Conservation (phyloP, 2,888 invertebrate species). For the Xestia xanthographa region DNA sequence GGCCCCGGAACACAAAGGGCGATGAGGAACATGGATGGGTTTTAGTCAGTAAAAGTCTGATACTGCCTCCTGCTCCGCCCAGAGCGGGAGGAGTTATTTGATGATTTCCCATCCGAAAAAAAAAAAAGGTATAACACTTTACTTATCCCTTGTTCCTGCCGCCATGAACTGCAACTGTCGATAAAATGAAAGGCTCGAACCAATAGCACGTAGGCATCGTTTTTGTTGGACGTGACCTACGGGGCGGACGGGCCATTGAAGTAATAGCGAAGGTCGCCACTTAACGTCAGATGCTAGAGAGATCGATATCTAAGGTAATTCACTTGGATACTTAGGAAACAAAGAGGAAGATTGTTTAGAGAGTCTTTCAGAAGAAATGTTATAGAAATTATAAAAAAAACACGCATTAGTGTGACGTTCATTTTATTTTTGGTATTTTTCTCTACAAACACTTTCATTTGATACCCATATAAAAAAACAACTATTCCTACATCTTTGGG, state of each 20-base stretch:
- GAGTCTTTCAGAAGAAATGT: not conserved
- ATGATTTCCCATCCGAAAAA: too few relatives aligned
- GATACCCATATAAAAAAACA: too few relatives aligned
- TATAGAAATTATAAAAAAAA: not conserved
- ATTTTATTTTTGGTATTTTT: too few relatives aligned
- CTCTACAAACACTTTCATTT: too few relatives aligned
- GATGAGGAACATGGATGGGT: too few relatives aligned
- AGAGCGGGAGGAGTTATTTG: too few relatives aligned
- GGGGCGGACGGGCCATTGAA: slow-evolving; percentile 9
- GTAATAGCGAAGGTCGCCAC: slow-evolving; percentile 26
- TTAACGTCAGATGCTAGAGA: slow-evolving; percentile 40
- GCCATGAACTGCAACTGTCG: slow-evolving; percentile 47
- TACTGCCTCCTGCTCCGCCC: too few relatives aligned
- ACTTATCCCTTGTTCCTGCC: slow-evolving; percentile 1
- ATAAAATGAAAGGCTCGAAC: slow-evolving; percentile 35
- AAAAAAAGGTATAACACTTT: not conserved
- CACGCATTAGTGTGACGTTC: too few relatives aligned
- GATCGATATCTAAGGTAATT: slow-evolving; percentile 33
- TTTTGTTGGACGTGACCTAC: slow-evolving; percentile 47
- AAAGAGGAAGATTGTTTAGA: not conserved
- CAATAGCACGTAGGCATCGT: slow-evolving; percentile 47
- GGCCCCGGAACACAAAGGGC: too few relatives aligned
- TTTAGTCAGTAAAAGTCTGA: too few relatives aligned
- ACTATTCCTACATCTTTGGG: too few relatives aligned
- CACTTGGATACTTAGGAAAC: not conserved